These are phyloP conservation scores for Leptinotarsa undecemlineata DNA, from an alignment of 1,140 invertebrate genomes.

Conservation along the genomic window DNA sequence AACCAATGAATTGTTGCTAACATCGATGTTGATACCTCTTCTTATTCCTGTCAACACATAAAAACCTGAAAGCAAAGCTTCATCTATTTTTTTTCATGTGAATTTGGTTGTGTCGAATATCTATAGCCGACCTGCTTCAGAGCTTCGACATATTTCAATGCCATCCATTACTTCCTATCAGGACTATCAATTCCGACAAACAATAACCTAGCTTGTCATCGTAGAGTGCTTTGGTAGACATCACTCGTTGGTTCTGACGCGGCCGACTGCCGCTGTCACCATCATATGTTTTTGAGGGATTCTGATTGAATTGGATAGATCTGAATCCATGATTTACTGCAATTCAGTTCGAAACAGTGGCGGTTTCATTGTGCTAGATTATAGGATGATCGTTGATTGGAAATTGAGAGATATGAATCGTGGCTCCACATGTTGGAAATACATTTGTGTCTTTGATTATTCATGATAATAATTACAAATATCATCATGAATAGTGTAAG, in stretches of 20 bases:
- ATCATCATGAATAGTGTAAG: no score
- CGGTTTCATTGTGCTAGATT: background rate
- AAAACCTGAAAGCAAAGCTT: no score
- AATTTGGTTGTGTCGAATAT: no score
- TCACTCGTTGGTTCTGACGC: slow-evolving; percentile 10
- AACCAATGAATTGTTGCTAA: no score
- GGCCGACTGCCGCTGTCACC: slow-evolving; percentile 6
- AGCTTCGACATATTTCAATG: background rate
- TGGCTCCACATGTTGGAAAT: no score
- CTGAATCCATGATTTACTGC: background rate
- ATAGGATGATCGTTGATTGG: background rate
- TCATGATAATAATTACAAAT: no score
- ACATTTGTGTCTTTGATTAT: no score
- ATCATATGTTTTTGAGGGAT: slow-evolving; percentile 13
- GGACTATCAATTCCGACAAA: slow-evolving; percentile 1
- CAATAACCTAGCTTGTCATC: slow-evolving; percentile 7
- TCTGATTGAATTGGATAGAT: slow-evolving; percentile 5
- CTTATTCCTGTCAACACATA: no score
- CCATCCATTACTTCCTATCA: background rate
- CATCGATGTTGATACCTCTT: no score
- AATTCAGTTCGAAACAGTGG: background rate
- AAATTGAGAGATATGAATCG: background rate
- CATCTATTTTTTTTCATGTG: no score
- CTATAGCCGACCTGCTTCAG: background rate
- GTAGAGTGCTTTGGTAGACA: slow-evolving; percentile 1